phyloP scores from a whole-genome alignment of 2,113 vertebrate genomes.

The Eolophus roseicapilla region DNA sequence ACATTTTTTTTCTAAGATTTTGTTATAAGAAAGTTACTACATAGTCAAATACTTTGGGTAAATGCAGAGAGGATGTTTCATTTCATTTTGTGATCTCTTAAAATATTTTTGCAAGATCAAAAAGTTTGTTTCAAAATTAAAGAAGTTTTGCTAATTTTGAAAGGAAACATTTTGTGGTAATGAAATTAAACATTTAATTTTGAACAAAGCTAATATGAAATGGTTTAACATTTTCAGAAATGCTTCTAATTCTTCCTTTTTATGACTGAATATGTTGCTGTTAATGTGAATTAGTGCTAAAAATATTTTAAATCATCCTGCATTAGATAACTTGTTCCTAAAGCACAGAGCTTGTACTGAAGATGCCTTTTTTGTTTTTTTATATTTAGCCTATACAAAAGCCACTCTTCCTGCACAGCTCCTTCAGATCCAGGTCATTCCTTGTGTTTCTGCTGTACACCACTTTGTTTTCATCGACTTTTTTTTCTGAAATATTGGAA shows the following conservation, averaged over 20 bases:
- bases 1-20: background rate
- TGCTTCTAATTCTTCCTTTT: background rate
- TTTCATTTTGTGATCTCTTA: background rate
- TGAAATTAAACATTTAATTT: background rate
- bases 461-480: fast-evolving
- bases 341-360: background rate
- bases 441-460: background rate
- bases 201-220: background rate
- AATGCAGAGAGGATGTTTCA: background rate
- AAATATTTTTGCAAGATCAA: background rate
- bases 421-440: background rate
- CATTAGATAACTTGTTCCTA: background rate
- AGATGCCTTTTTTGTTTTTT: background rate
- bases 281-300: background rate
- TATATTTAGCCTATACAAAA: background rate
- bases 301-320: background rate
- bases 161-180: background rate
- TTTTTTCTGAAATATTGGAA: background rate
- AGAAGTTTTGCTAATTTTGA: background rate
- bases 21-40: background rate
- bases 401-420: background rate
- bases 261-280: background rate
- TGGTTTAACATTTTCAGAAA: background rate
- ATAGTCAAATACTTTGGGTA: background rate
- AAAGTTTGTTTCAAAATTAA: background rate